phyloP scores from a whole-genome alignment of 2,797 vertebrate species.

The Sciaenops ocellatus region DNA sequence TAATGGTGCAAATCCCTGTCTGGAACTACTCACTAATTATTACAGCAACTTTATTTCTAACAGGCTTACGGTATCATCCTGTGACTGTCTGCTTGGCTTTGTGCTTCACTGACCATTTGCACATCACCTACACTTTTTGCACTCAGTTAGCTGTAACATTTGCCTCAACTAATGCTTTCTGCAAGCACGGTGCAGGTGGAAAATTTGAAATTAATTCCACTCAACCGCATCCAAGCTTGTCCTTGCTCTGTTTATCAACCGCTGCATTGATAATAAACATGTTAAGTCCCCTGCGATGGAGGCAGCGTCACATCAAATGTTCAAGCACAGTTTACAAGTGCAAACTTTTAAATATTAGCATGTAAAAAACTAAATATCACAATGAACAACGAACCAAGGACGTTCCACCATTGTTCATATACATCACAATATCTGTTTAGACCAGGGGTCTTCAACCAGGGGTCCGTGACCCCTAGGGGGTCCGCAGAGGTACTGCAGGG shows the following conservation, averaged over 20 bases:
- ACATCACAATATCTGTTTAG: not conserved
- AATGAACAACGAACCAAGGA: not conserved
- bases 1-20: not conserved
- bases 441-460: too few relatives aligned
- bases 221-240: not conserved
- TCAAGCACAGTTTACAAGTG: not conserved
- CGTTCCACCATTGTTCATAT: not conserved
- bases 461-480: too few relatives aligned
- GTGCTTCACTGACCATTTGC: too few relatives aligned
- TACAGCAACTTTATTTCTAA: constrained; percentile 4
- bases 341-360: not conserved
- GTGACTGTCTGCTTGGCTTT: not conserved
- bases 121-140: too few relatives aligned
- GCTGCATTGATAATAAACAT: not conserved
- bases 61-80: not conserved
- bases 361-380: not conserved
- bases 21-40: not conserved
- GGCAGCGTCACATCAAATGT: too few relatives aligned
- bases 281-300: not conserved
- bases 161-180: not conserved
- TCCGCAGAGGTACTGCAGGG: too few relatives aligned
- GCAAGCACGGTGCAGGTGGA: not conserved
- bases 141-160: not conserved
- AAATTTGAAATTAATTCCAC: not conserved
- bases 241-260: not conserved